These are phyloP conservation scores for Nomada fabriciana DNA, from an alignment of 2,888 invertebrate species.

Conservation along the genomic window DNA sequence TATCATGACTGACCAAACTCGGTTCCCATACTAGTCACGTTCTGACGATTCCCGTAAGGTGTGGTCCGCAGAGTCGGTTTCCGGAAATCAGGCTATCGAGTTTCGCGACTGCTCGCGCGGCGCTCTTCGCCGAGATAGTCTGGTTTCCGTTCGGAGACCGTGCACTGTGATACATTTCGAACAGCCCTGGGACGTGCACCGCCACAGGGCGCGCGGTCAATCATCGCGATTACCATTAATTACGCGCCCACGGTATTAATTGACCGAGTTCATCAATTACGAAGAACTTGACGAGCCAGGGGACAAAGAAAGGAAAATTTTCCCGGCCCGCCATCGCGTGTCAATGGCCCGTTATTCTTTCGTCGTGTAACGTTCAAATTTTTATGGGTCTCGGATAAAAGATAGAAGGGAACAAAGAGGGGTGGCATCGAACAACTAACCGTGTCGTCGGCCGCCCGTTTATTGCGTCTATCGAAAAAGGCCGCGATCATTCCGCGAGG, in stretches of 20 bases:
- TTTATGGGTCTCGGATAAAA: background rate
- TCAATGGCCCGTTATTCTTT: background rate
- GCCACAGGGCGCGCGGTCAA: background rate
- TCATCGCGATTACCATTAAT: slow-evolving; percentile 18
- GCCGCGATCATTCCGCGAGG: slow-evolving; percentile 31
- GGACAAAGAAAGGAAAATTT: too few species aligned
- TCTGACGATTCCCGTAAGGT: slow-evolving; percentile 77
- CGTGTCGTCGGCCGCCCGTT: slow-evolving; percentile 8
- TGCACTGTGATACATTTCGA: slow-evolving; percentile 36
- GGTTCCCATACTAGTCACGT: slow-evolving; percentile 72
- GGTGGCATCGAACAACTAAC: slow-evolving; percentile 2
- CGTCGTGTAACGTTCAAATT: background rate
- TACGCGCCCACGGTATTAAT: background rate
- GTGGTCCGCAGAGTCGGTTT: slow-evolving; percentile 68
- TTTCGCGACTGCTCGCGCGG: slow-evolving; percentile 52
- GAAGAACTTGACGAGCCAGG: too few species aligned
- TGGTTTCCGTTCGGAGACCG: slow-evolving; percentile 50
- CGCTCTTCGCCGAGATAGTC: slow-evolving; percentile 27
- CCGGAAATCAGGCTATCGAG: slow-evolving; percentile 71
- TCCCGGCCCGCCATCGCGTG: background rate
- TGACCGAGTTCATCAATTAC: background rate
- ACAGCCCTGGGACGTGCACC: slow-evolving; percentile 4
- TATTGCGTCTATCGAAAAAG: slow-evolving; percentile 21
- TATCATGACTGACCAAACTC: slow-evolving; percentile 83
- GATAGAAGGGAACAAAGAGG: background rate